phyloP scores from a whole-genome alignment of 2,113 vertebrate genomes.

The Psephotus haematonotus region DNA sequence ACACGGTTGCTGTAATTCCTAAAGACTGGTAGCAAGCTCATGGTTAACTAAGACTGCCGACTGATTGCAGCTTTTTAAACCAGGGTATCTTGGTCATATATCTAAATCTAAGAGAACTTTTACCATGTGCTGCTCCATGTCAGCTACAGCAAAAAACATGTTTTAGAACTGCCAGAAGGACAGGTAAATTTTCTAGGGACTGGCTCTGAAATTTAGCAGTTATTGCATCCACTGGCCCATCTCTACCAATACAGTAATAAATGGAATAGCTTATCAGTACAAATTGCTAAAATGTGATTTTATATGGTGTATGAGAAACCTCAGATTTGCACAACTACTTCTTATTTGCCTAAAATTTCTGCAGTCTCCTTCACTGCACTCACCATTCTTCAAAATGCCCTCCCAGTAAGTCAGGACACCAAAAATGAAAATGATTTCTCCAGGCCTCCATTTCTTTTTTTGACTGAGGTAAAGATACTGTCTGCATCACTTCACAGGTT shows the following conservation, averaged over 20 bases:
- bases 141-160: background rate
- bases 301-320: fast-evolving
- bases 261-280: background rate
- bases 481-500: background rate
- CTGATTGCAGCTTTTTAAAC: background rate
- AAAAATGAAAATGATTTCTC: background rate
- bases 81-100: background rate
- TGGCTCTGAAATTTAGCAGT: background rate
- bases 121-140: too few relatives aligned
- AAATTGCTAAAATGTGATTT: background rate
- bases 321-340: background rate
- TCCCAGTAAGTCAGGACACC: background rate
- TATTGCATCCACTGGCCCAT: background rate
- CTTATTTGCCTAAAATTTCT: background rate
- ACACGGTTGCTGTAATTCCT: background rate
- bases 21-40: background rate
- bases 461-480: background rate
- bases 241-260: background rate
- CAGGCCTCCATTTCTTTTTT: background rate
- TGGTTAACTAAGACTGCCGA: background rate
- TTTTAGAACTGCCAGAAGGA: background rate
- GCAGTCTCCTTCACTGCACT: background rate
- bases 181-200: background rate
- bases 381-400: background rate
- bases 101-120: background rate